Evolutionary conservation across 2,888 invertebrate species (phyloP).

Genomic region (Xanthostigma xanthostigma): DNA sequence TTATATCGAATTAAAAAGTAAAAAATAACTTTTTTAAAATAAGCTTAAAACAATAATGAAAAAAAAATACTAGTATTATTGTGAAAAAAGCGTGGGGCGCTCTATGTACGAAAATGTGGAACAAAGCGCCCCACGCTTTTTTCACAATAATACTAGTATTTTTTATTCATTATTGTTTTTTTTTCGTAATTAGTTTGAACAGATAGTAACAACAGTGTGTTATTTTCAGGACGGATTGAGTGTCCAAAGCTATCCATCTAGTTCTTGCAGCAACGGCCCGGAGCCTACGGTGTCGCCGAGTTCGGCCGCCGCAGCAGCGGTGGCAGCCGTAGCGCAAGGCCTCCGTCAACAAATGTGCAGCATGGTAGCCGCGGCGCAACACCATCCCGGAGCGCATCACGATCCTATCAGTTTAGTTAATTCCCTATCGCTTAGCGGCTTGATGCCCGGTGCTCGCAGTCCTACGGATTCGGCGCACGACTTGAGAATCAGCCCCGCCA

Average conservation of each 20-base stretch:
- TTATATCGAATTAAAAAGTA: no score
- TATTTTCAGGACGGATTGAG: slow-evolving; percentile 45
- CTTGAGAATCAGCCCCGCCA: slow-evolving; percentile 27
- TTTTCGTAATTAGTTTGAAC: no score
- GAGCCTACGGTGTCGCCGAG: slow-evolving; percentile 46
- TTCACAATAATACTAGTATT: no score
- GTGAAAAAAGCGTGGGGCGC: no score
- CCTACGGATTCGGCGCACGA: slow-evolving; percentile 30
- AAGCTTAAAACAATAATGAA: no score
- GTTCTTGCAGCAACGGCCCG: slow-evolving; percentile 38
- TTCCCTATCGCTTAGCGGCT: slow-evolving; percentile 26
- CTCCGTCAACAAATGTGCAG: slow-evolving; percentile 76
- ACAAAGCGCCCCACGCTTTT: no score
- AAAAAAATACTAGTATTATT: no score
- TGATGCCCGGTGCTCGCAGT: slow-evolving; percentile 27
- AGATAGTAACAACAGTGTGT: no score
- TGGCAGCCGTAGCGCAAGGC: slow-evolving; percentile 74
- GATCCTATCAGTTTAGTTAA: slow-evolving; percentile 23
- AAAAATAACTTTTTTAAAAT: no score
- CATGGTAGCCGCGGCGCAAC: slow-evolving; percentile 55
- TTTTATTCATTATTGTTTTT: no score
- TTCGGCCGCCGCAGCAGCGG: slow-evolving; percentile 69
- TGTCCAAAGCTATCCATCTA: slow-evolving; percentile 41
- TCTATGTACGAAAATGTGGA: no score
- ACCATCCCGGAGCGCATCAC: slow-evolving; percentile 24